Evolutionary conservation across 2,113 vertebrate species (phyloP), one percentile per base, ranked within the genome.

Genomic region (Corythornis madagascariensis): DNA sequence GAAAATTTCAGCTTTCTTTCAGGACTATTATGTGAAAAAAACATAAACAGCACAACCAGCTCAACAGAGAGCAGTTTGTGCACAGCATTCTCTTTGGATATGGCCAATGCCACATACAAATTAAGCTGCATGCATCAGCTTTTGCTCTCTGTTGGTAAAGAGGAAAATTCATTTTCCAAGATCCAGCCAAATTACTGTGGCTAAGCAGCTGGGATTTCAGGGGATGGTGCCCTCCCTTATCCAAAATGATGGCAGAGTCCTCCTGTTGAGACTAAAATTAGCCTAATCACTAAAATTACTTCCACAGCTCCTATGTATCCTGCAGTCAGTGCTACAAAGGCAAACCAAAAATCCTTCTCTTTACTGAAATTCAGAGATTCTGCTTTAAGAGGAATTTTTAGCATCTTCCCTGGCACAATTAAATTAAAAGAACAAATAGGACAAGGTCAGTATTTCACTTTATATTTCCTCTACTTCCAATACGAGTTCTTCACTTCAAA

Each of bases 281-380:
- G 83, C 64, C 69, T 92, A 93, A 95, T 89, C 82, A 92, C 84
- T 67, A 71, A 93, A 92, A 95, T 91, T 94, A 90, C 74, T 53
- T 91, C 70, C 70, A 70, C 43, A 86, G 55, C 13, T 70, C 42
- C 77, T 74, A 38, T 29, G 40, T 35, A 48, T 77, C 52, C 80
- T 92, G 74, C 35, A 86, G 56, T 29, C 43, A 94, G 47, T 26
- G 69, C 64, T 67, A 24, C 35, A 70, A 92, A 91, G 84, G 91
- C n/a, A 79, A 38, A 75, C 20, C 21, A 33, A 83, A 45, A 13
- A 14, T 50, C 33, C 53, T 90, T 76, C 69, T 65, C 35, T 61
- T 14, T 28, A 43, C 80, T 90, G 59, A 76, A 83, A 95, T 81
- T 76, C 84, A 95, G 76, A 89, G 53, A 86, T 72, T 90, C 52